Conservation (phyloP, 2,888 invertebrate genomes). For the Arrhopalites spinosus region DNA sequence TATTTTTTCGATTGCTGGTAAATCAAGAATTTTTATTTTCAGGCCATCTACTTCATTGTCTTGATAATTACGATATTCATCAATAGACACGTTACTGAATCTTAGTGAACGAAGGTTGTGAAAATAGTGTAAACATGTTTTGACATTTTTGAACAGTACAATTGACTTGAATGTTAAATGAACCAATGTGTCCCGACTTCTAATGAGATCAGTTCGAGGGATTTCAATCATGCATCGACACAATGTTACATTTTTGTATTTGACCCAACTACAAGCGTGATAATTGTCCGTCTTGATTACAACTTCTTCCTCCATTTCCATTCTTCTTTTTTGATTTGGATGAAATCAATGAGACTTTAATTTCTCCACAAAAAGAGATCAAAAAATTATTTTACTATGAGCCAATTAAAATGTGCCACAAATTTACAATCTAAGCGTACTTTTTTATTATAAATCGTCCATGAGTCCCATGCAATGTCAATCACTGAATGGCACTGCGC, state of each 20-base stretch:
- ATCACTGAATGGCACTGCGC: too few species aligned
- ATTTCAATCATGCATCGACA: constrained; percentile 2
- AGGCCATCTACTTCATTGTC: too few species aligned
- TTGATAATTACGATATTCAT: neutral
- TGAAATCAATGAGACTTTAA: neutral
- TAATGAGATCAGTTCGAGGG: neutral
- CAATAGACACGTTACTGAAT: neutral
- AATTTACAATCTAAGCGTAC: too few species aligned
- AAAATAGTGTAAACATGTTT: constrained; percentile 4
- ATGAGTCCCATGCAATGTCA: too few species aligned
- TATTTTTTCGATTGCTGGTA: neutral
- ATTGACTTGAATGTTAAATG: constrained; percentile 10
- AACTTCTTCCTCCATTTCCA: constrained; percentile 7
- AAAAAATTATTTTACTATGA: neutral
- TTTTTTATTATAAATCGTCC: too few species aligned
- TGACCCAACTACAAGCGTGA: neutral
- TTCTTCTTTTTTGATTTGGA: neutral
- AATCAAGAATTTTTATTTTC: neutral
- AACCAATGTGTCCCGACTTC: constrained; percentile 1
- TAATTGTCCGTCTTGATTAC: neutral
- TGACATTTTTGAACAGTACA: constrained; percentile 1
- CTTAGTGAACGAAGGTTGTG: constrained; percentile 1
- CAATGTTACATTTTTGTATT: constrained; percentile 12
- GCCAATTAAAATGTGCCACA: too few species aligned
- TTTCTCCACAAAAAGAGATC: neutral